These are phyloP conservation scores for Atherinomorus stipes DNA, from an alignment of 2,113 vertebrate genomes.

Conservation along the genomic window DNA sequence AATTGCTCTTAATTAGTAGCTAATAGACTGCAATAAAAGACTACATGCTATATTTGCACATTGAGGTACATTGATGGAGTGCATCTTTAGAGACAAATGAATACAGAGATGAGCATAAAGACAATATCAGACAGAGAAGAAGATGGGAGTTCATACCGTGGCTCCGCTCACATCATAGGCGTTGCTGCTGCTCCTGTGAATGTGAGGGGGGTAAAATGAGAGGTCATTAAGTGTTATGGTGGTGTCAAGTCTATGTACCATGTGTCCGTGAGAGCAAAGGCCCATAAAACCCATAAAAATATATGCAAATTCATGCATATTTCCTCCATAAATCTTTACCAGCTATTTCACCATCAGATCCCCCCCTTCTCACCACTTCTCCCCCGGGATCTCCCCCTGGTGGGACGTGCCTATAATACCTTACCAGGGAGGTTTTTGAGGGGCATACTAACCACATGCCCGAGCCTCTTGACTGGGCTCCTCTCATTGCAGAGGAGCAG, in stretches of 20 bases:
- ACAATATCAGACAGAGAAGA: neutral
- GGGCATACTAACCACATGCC: too few relatives aligned
- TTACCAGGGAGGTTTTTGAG: too few relatives aligned
- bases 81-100: neutral
- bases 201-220: conserved; percentile 9
- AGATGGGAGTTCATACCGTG: conserved; percentile 42
- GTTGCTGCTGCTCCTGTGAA: conserved; percentile 51
- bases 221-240: neutral
- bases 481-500: too few relatives aligned
- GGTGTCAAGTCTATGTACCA: neutral
- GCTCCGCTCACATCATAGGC: conserved; percentile 55
- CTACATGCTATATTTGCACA: neutral
- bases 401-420: too few relatives aligned
- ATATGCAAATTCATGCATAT: neutral
- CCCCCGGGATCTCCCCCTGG: too few relatives aligned
- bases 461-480: too few relatives aligned
- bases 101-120: neutral
- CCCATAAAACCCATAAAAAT: too few relatives aligned
- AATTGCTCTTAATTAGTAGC: conserved; percentile 17
- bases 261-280: neutral
- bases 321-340: neutral
- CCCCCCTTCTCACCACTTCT: neutral
- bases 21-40: conserved; percentile 15
- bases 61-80: neutral
- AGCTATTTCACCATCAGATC: neutral